Conservation (phyloP, 2,797 vertebrate genomes). For the Crocidura indochinensis region DNA sequence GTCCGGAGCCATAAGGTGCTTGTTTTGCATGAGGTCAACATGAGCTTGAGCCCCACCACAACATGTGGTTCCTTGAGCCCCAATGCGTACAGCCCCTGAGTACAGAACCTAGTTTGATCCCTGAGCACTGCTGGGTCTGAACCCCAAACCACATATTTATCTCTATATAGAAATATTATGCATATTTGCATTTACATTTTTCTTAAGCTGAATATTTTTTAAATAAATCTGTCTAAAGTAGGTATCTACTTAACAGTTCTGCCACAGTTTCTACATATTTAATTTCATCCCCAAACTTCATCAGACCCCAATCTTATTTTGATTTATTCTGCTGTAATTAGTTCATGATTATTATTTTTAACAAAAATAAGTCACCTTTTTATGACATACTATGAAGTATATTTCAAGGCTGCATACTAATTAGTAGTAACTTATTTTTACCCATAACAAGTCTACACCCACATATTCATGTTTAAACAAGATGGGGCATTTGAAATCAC, state of each 20-base stretch:
- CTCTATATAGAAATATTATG: too few species aligned
- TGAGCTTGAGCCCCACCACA: too few species aligned
- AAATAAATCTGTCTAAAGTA: neutral
- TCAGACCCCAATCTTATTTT: constrained; percentile 50
- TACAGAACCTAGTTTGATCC: too few species aligned
- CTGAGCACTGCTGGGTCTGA: too few species aligned
- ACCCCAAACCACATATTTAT: too few species aligned
- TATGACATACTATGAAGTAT: constrained; percentile 11
- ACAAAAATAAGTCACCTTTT: constrained; percentile 49
- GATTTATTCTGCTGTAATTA: constrained; percentile 46
- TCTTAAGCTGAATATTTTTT: constrained; percentile 32
- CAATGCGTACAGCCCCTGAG: too few species aligned
- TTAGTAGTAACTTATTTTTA: constrained; percentile 69
- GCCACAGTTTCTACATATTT: constrained; percentile 33
- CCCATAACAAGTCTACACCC: constrained; percentile 44
- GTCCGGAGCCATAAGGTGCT: too few species aligned
- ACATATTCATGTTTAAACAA: constrained; percentile 62
- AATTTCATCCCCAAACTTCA: constrained; percentile 57
- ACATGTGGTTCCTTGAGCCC: too few species aligned
- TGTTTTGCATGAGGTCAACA: too few species aligned
- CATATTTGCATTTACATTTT: neutral
- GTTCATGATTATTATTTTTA: constrained; percentile 60
- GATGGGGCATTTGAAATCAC: constrained; percentile 58
- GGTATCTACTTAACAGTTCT: neutral
- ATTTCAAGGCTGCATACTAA: constrained; percentile 64